These are phyloP conservation scores for Trialeurodes vaporariorum DNA, from an alignment of 1,140 invertebrate species.

Conservation along the genomic window DNA sequence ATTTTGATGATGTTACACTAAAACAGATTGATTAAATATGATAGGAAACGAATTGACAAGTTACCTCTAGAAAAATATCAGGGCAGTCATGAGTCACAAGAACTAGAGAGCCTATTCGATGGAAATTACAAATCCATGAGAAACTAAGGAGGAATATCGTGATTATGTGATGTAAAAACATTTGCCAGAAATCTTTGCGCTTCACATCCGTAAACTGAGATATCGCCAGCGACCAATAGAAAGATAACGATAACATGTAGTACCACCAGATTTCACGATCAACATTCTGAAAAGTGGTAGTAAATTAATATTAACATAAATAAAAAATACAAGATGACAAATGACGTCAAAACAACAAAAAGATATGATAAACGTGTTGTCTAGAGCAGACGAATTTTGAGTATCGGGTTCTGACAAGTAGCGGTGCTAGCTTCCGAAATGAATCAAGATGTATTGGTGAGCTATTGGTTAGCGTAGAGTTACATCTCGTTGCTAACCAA, in stretches of 20 bases:
- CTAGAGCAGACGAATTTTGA: too few species aligned
- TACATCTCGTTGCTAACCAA: too few species aligned
- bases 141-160: slow-evolving; percentile 80
- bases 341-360: too few species aligned
- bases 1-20: background rate
- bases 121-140: slow-evolving; percentile 90
- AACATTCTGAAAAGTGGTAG: too few species aligned
- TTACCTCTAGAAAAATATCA: slow-evolving; percentile 88
- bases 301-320: too few species aligned
- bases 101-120: slow-evolving; percentile 82
- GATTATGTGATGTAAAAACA: slow-evolving; percentile 93
- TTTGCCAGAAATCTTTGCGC: slow-evolving; percentile 94
- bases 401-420: too few species aligned
- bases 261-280: slow-evolving; percentile 80
- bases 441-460: too few species aligned
- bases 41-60: slow-evolving; percentile 12
- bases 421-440: too few species aligned
- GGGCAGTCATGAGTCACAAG: slow-evolving; percentile 87
- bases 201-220: slow-evolving; percentile 90
- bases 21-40: background rate
- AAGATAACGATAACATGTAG: slow-evolving; percentile 87
- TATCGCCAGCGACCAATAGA: slow-evolving; percentile 89
- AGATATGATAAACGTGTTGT: too few species aligned
- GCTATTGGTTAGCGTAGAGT: too few species aligned
- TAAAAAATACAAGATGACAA: too few species aligned